Evolutionary conservation across 2,113 vertebrate genomes (phyloP), one percentile per base, ranked within the genome.

Genomic region (Alligator mississippiensis): DNA sequence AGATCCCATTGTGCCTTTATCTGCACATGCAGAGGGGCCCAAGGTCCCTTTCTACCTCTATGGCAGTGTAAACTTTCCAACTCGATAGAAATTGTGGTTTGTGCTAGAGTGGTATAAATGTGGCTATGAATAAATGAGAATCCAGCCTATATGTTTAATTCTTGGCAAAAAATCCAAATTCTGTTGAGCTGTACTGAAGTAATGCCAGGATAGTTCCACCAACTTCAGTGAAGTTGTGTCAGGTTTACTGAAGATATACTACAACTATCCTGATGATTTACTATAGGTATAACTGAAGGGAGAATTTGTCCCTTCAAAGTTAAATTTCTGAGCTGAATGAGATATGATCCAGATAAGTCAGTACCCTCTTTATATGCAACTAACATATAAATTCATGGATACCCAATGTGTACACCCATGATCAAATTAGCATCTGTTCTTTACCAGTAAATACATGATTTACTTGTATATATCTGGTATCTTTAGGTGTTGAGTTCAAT

Each of bases 361-460:
- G 18, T 9, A 21, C 34, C 47, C 3, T 24, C 11, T 24, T 11
- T 47, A 25, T 22, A 19, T 28, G 22, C 18, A 7, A 81, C 76
- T 80, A 90, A 68, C 14, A 38, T 22, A 68, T 38, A 58, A 61
- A 14, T 80, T 92, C 79, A 55, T 85, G 80, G 21, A 5, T 21
- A 34, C 34, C 34, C 34, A 34, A 34, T 60, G 57, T 84, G 77
- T 27, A 57, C 59, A 76, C 24, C 57, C 0, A 0, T 70, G 12
- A 54, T 77, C 62, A 79, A 68, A 81, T 60, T 80, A 87, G 47
- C 61, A 64, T 34, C 2, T 60, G 55, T 70, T 7, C 70, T 55
- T 76, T 87, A 30, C 1, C 76, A 86, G 19, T 70, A 93, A 84
- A 75, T 75, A 15, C n/a, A 6, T 82, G 64, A 64, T 82, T 91